Evolutionary conservation across 2,888 invertebrate species (phyloP), one percentile per base, ranked within the genome.

Genomic region (Craniophora ligustri): DNA sequence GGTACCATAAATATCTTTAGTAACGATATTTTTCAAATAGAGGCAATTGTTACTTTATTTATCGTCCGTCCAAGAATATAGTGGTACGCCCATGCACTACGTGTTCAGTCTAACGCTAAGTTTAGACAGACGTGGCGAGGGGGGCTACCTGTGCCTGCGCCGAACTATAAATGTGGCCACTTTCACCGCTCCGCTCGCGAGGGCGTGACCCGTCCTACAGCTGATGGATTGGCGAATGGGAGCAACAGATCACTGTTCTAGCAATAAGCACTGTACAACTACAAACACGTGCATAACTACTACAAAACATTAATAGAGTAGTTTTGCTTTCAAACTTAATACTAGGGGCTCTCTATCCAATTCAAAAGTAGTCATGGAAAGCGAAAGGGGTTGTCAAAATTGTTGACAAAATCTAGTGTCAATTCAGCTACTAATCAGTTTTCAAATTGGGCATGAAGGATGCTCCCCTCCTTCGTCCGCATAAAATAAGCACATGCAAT

Each of bases 131-230:
- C 64, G 49, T 36, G 39, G 54, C 57, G 68, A 70, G 60, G 73
- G 78, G 78, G 76, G 78, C 77, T 79, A 79, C 78, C 79, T 84
- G 79, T 65, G 63, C 74, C 61, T 55, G 66, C 76, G 73, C 73
- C 63, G 76, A 67, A 76, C 84, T 88, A 86, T 87, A 84, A 86
- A 81, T 79, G 76, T 75, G 68, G 63, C 75, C 75, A 86, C 88
- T 90, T 87, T 89, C 86, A 79, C 85, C 75, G 56, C 62, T 44
- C 61, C 18, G 58, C 35, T 28, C 56, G 57, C 68, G 76, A 81
- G 85, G 86, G 85, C 88, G 83, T 81, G 84, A 85, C 82, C 84
- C 70, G 75, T 38, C 73, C 36, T 45, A 58, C 76, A 89, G 88
- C 87, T 90, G 89, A 84, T 81, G 71, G 63, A 65, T 73, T 73